Percentiles rank a stretch among this genome's conserved stretches.
Conservation (phyloP, 2,113 vertebrate genomes). For the Pluvianellus socialis region DNA sequence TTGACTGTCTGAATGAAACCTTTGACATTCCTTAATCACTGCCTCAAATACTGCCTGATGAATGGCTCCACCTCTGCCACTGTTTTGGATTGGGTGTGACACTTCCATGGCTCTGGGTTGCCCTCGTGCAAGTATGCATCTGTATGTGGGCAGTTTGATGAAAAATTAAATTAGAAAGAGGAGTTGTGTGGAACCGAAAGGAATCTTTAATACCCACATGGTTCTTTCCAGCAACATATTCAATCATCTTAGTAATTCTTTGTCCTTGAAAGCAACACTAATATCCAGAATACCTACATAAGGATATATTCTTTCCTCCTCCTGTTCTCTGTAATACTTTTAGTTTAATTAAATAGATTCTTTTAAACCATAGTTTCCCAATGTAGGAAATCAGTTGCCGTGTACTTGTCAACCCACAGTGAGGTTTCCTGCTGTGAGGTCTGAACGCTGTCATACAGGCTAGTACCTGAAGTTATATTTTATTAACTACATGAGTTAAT, state of each 20-base stretch:
- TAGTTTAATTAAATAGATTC: background rate
- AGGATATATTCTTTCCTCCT: background rate
- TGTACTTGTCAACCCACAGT: background rate
- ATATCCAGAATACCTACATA: background rate
- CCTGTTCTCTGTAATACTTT: background rate
- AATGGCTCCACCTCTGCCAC: background rate
- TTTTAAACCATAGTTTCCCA: background rate
- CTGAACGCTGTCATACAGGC: background rate
- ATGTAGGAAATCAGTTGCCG: background rate
- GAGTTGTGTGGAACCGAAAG: background rate
- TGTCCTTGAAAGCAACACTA: background rate
- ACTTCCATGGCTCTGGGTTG: background rate
- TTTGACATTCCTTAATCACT: background rate
- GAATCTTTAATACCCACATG: background rate
- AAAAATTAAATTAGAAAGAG: background rate
- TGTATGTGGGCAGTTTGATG: background rate
- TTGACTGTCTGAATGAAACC: background rate
- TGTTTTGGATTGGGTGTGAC: background rate
- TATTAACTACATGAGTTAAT: background rate
- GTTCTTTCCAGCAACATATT: background rate
- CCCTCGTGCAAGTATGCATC: background rate
- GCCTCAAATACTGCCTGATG: background rate
- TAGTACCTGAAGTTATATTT: background rate
- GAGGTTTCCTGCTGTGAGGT: background rate
- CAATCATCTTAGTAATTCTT: background rate